Percentiles rank a stretch among this genome's conserved stretches.
Conservation (phyloP, 2,797 vertebrate species). For the Silurus lanzhouensis region DNA sequence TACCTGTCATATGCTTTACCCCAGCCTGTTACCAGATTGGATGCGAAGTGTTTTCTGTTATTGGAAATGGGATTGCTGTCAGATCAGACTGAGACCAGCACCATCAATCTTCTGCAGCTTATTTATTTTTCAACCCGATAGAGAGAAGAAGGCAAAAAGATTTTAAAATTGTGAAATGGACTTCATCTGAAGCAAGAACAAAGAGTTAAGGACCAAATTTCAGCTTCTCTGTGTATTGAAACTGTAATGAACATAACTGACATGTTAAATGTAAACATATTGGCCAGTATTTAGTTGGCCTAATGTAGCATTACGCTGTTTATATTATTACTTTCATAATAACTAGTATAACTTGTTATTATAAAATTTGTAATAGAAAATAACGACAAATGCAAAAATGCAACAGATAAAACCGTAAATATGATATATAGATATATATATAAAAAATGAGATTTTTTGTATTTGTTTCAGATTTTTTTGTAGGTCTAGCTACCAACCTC, state of each 20-base stretch:
- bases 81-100: not conserved
- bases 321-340: no score
- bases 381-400: not conserved
- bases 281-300: not conserved
- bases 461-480: not conserved
- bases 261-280: not conserved
- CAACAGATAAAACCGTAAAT: not conserved
- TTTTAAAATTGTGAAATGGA: constrained; percentile 27
- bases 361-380: not conserved
- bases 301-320: not conserved
- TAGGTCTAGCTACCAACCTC: not conserved
- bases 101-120: constrained; percentile 7
- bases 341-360: not conserved
- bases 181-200: constrained; percentile 20
- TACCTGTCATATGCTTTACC: constrained; percentile 12
- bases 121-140: constrained; percentile 25
- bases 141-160: constrained; percentile 11
- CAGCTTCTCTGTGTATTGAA: constrained; percentile 15
- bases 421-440: no score
- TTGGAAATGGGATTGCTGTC: constrained; percentile 44
- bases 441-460: not conserved
- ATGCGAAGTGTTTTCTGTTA: constrained; percentile 34
- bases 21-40: constrained; percentile 9
- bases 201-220: constrained; percentile 1
- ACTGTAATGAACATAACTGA: not conserved